Evolutionary conservation across 2,113 vertebrate species (phyloP), one percentile per base, ranked within the genome.

Genomic region (Silurus glanis): DNA sequence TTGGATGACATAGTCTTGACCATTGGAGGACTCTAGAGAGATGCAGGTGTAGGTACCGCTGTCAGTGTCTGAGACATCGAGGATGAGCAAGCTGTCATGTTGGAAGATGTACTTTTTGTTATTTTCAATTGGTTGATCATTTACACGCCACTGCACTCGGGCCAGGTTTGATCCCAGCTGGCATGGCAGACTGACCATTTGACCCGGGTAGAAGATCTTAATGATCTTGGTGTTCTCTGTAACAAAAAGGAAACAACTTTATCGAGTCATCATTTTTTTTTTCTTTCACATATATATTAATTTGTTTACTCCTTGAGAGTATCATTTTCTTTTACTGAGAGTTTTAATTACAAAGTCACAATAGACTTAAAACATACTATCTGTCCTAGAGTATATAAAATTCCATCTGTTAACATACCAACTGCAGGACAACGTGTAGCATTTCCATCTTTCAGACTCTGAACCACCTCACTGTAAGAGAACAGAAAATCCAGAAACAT

Each of bases 31-130:
- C 91, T 96, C 96, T 51, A 89, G 85, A 0, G 92, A 94, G 14
- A 87, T 76, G 82, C 95, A 96, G 80, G 91, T 91, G 79, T 95
- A 97, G 12, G 7, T 61, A 5, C 95, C 96, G 0, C n/a, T 25
- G 0, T 91, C 89, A 0, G 84, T 81, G 19, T 6, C 5, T 0
- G 92, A 90, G 58, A 92, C 72, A 0, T 94, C 93, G 6, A 94
- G 80, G 66, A 96, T 92, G 5, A 94, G 86, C 76, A 95, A 89
- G 82, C 90, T 92, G 25, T 93, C 90, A 0, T 5, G 25, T 13
- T 88, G 90, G 74, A 92, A 14, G 71, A 94, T 89, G 9, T 91
- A 74, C 5, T 80, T 90, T 3, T 81, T 9, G 1, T 92, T 90
- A 6, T 80, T 12, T 0, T 12, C 10, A 71, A 95, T 51, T 5